Conservation (phyloP, 2,888 invertebrate genomes). For the Ectemnius lituratus region DNA sequence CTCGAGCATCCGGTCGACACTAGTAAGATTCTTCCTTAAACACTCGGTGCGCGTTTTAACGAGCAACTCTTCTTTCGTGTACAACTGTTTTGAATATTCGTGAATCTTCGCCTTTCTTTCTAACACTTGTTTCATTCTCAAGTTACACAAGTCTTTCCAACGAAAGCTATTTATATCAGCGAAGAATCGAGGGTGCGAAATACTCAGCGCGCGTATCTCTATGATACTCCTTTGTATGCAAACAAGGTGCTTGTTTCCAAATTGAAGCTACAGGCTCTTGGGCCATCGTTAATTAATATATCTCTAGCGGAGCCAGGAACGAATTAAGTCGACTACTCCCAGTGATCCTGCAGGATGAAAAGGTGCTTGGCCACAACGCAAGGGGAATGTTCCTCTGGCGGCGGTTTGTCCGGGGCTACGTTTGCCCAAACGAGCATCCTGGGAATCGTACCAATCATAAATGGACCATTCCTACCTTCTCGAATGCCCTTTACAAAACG, state of each 20-base stretch:
- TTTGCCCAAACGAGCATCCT: constrained; percentile 62
- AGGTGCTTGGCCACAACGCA: constrained; percentile 13
- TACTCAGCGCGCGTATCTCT: constrained; percentile 28
- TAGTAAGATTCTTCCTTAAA: constrained; percentile 52
- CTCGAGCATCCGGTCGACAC: constrained; percentile 47
- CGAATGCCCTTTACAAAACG: constrained; percentile 30
- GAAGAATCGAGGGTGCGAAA: constrained; percentile 53
- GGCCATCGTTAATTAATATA: constrained; percentile 71
- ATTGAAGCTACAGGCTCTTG: constrained; percentile 67
- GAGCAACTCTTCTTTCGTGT: constrained; percentile 20
- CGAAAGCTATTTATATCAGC: constrained; percentile 52
- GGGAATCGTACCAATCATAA: constrained; percentile 70
- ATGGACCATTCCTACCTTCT: constrained; percentile 25
- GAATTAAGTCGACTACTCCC: constrained; percentile 51
- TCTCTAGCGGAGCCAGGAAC: constrained; percentile 46
- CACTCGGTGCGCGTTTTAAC: constrained; percentile 51
- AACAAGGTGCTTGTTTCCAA: constrained; percentile 70
- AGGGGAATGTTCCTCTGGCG: constrained; percentile 17
- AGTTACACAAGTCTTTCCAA: constrained; percentile 1
- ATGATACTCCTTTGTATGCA: constrained; percentile 64
- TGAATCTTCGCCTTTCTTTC: not conserved
- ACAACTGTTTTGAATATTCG: not conserved
- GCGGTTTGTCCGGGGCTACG: constrained; percentile 18
- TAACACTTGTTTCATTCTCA: not conserved
- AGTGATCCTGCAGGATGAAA: constrained; percentile 29